A percentile compares a stretch with the other conserved stretches of the same genome.
Evolutionary conservation across 1,140 invertebrate species (phyloP).

Genomic region (Psilanteris sp.): DNA sequence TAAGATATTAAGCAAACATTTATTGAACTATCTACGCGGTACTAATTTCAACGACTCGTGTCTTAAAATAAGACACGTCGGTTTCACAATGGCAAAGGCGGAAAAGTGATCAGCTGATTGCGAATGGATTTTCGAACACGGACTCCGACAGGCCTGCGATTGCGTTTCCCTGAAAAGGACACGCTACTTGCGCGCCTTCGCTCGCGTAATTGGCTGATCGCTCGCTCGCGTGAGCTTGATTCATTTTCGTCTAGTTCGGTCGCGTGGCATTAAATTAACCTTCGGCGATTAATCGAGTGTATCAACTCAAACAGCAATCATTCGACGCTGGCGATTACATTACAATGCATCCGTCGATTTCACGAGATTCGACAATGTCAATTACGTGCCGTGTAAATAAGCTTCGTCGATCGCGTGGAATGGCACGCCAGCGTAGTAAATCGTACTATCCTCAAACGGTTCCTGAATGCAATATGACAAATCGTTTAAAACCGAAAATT

Average conservation of each 20-base stretch:
- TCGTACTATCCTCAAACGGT: no score
- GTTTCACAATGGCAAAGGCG: slow-evolving; percentile 14
- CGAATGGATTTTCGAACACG: slow-evolving; percentile 45
- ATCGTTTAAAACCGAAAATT: no score
- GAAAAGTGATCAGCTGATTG: slow-evolving; percentile 25
- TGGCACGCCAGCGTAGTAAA: no score
- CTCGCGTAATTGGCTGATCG: slow-evolving; percentile 22
- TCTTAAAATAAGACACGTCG: no score
- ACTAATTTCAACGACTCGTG: no score
- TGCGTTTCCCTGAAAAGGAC: slow-evolving; percentile 38
- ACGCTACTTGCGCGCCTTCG: slow-evolving; percentile 13
- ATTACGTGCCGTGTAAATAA: no score
- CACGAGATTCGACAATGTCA: no score
- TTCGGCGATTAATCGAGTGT: slow-evolving; percentile 65
- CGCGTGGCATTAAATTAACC: slow-evolving; percentile 64
- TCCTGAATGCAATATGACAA: no score
- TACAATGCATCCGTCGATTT: slow-evolving; percentile 44
- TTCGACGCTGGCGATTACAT: slow-evolving; percentile 51
- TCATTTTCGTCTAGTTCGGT: slow-evolving; percentile 50
- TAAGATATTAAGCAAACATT: no score
- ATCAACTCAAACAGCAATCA: slow-evolving; percentile 61
- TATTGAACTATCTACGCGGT: no score
- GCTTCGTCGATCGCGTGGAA: no score
- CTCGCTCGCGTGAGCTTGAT: slow-evolving; percentile 47
- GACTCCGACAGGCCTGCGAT: slow-evolving; percentile 16